phyloP scores from a whole-genome alignment of 1,140 invertebrate genomes.

The Microvelia longipes region DNA sequence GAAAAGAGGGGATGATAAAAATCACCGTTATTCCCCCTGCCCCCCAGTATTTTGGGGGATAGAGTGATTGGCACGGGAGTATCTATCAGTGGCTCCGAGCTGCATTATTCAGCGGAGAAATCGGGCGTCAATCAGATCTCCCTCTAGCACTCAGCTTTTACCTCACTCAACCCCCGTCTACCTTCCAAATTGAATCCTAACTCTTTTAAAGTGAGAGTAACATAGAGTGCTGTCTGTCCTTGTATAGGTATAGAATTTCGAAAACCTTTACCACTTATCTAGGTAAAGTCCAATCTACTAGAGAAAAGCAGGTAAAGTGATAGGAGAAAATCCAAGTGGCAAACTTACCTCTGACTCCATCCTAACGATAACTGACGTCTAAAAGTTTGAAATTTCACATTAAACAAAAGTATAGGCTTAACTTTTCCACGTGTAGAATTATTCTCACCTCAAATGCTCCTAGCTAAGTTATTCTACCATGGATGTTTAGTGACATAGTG shows the following conservation, averaged over 20 bases:
- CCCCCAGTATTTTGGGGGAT: too few relatives aligned
- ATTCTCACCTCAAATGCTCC: too few relatives aligned
- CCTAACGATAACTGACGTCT: not conserved
- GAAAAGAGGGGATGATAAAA: too few relatives aligned
- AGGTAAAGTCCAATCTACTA: not conserved
- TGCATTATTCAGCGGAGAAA: slow-evolving; percentile 3
- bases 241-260: not conserved
- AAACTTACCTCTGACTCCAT: not conserved
- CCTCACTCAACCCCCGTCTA: not conserved
- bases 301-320: not conserved
- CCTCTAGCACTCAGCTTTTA: not conserved
- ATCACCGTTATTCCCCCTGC: too few relatives aligned
- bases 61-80: not conserved
- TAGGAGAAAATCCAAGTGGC: too few relatives aligned
- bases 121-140: slow-evolving; percentile 1
- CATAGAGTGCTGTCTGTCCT: not conserved
- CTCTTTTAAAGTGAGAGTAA: not conserved
- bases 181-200: not conserved
- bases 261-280: not conserved
- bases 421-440: too few relatives aligned
- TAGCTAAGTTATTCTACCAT: too few relatives aligned
- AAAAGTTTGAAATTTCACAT: not conserved
- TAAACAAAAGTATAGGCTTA: not conserved
- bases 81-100: not conserved
- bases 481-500: too few relatives aligned